Evolutionary conservation across 2,888 invertebrate species (phyloP).

Genomic region (Strigamia transsilvanica): DNA sequence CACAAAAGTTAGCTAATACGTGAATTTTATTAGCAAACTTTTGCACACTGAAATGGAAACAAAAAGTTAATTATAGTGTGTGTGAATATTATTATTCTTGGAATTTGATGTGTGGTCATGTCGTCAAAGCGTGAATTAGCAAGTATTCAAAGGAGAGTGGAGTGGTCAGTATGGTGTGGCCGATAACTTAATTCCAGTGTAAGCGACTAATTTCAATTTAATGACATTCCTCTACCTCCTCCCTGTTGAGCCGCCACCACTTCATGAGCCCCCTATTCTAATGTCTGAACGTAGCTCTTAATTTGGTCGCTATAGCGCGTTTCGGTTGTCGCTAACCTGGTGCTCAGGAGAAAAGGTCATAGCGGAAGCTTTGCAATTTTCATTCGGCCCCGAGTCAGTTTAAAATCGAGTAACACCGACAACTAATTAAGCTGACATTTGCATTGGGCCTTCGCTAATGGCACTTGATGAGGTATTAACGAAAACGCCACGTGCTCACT

Average conservation of each 20-base stretch:
- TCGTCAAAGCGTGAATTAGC: slow-evolving; percentile 38
- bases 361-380: slow-evolving; percentile 44
- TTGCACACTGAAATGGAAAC: not conserved
- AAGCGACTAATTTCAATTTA: slow-evolving; percentile 38
- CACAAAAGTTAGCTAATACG: not conserved
- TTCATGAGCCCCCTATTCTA: slow-evolving; percentile 22
- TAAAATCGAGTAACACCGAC: slow-evolving; percentile 48
- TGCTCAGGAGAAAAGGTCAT: slow-evolving; percentile 9
- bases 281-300: slow-evolving; percentile 31
- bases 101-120: slow-evolving; percentile 26
- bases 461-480: slow-evolving; percentile 51
- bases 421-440: slow-evolving; percentile 51
- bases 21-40: slow-evolving; percentile 19
- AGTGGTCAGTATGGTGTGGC: slow-evolving; percentile 14
- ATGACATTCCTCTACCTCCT: slow-evolving; percentile 27
- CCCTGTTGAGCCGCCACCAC: slow-evolving; percentile 22
- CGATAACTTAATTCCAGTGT: slow-evolving; percentile 31
- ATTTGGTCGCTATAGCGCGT: slow-evolving; percentile 16
- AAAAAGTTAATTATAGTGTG: slow-evolving; percentile 35
- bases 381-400: slow-evolving; percentile 46
- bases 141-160: slow-evolving; percentile 28
- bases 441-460: slow-evolving; percentile 48
- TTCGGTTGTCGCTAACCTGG: slow-evolving; percentile 35
- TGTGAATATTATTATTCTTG: slow-evolving; percentile 38
- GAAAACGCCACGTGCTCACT: not conserved